Base-by-base conservation (phyloP, 2,113 vertebrate genomes). In the Marmota monax region DNA sequence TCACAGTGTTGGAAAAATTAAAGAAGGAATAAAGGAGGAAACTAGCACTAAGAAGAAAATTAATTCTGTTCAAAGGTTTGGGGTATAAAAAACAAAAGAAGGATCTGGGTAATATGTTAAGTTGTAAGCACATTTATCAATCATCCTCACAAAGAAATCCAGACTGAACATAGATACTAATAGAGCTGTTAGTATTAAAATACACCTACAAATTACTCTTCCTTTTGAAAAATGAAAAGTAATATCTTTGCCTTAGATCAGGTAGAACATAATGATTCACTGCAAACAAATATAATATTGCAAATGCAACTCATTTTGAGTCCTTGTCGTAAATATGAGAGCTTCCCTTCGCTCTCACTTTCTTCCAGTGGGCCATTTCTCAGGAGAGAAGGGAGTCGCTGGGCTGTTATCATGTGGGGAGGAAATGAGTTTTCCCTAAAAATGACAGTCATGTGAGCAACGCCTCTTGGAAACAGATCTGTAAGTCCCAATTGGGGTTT, bases 401-500 rank as follows among this genome's bases (percentile, higher is more conserved):
- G 9, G 72, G 22, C 4, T 14, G n/a, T 22, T 58, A n/a, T 4
- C 12, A 27, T 2, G 12, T 45, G 20, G 8, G 1, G 9, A 16
- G 8, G 6, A 45, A 92, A 2, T 18, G 39, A n/a, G 23, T 5
- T 4, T 11, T 63, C 56, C 29, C 14, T 22, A 23, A 34, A 45
- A 82, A 61, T 1, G 12, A 23, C 32, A 56, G 63, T 12, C 48
- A 34, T 9, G 10, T 14, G 34, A 70, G 27, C 16, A 48, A 34
- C 1, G 18, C 10, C 27, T 53, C 77, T 58, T 14, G 63, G 77
- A 90, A 56, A 32, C 27, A 25, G 45, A 70, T 70, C 17, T 13
- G 10, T 80, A 18, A 11, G 7, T 2, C 4, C 2, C 3, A 39
- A 1, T 34, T 8, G 3, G 23, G 34, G 2, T 48, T 14, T 53